A percentile compares a stretch with the other conserved stretches of the same genome.
These are phyloP conservation scores for Chelon auratus DNA, from an alignment of 2,797 vertebrate species.

Conservation along the genomic window DNA sequence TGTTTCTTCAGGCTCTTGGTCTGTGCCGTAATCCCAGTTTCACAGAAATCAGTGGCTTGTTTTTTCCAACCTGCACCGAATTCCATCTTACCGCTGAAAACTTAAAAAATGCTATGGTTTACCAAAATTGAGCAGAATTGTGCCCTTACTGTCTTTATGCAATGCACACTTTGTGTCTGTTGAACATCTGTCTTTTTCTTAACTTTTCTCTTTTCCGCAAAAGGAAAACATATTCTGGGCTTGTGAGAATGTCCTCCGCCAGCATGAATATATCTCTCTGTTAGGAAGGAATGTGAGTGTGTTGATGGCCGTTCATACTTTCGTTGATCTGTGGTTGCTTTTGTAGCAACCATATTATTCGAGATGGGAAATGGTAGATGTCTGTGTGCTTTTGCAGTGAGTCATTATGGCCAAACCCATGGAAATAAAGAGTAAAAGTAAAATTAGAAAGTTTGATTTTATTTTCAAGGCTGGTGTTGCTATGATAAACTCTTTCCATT, in stretches of 20 bases:
- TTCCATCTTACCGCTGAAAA: constrained; percentile 4
- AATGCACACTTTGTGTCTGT: background rate
- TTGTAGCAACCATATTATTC: constrained; percentile 1
- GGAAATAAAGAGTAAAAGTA: constrained; percentile 13
- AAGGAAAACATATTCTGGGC: background rate
- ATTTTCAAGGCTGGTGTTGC: background rate
- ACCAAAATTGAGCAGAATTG: background rate
- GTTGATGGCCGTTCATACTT: constrained; percentile 10
- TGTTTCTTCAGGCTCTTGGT: constrained; percentile 47
- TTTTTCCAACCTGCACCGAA: constrained; percentile 4
- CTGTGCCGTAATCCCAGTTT: constrained; percentile 23
- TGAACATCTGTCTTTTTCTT: background rate
- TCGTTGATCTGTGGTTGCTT: background rate
- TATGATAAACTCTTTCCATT: constrained; percentile 25
- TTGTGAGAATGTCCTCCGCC: background rate
- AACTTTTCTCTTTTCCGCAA: background rate
- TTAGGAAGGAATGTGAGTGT: constrained; percentile 28
- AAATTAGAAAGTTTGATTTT: background rate
- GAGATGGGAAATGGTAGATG: background rate
- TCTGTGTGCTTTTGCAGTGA: constrained; percentile 12
- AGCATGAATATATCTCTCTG: constrained; percentile 20
- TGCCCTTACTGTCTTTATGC: background rate
- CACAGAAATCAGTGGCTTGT: constrained; percentile 35
- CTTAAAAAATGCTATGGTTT: background rate
- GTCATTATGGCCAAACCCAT: constrained; percentile 7